Evolutionary conservation across 2,888 invertebrate species (phyloP).

Genomic region (Trilocha varians): DNA sequence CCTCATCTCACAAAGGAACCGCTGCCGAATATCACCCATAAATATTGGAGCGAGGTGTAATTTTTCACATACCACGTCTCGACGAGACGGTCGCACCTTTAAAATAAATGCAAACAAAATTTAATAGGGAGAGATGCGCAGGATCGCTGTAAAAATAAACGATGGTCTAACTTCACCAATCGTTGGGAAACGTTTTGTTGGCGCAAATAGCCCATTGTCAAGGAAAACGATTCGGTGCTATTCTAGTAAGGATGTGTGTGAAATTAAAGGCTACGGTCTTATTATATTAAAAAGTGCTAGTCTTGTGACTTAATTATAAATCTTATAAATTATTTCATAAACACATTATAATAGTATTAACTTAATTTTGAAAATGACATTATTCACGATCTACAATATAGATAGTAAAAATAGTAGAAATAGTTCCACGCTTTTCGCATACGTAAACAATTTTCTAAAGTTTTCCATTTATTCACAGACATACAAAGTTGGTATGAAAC

Average conservation of each 20-base stretch:
- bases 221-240: not conserved
- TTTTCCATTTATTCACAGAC: slow-evolving; percentile 18
- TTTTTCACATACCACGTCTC: slow-evolving; percentile 73
- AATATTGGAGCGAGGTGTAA: slow-evolving; percentile 74
- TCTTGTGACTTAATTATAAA: too few species aligned
- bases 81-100: slow-evolving; percentile 69
- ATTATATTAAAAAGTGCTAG: too few species aligned
- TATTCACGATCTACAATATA: too few species aligned
- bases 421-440: not conserved
- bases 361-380: too few species aligned
- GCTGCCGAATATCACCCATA: slow-evolving; percentile 74
- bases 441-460: not conserved
- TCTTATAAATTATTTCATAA: too few species aligned
- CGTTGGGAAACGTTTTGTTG: slow-evolving; percentile 52
- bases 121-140: slow-evolving; percentile 74
- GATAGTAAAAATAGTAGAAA: not conserved
- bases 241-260: not conserved
- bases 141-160: slow-evolving; percentile 71
- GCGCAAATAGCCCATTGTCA: slow-evolving; percentile 5
- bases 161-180: slow-evolving; percentile 55
- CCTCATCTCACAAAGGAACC: slow-evolving; percentile 71
- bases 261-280: too few species aligned
- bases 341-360: too few species aligned
- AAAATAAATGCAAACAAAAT: slow-evolving; percentile 75
- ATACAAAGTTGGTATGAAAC: slow-evolving; percentile 19